Evolutionary conservation across 2,888 invertebrate species (phyloP), one percentile per base, ranked within the genome.

Genomic region (Zhuqinia jingwanae): DNA sequence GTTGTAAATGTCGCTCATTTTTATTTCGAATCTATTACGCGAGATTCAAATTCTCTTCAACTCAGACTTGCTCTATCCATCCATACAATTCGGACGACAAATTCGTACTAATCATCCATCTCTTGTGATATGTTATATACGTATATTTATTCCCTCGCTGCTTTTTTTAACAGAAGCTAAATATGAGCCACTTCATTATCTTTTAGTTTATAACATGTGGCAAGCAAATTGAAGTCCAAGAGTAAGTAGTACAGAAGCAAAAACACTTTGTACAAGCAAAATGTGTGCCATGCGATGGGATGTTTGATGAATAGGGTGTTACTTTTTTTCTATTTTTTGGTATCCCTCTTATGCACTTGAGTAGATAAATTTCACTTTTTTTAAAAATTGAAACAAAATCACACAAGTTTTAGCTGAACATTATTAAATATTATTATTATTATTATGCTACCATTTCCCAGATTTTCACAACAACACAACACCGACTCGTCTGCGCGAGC

Each of bases 151-250:
- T n/a, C n/a, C 47, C 11, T 25, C n/a, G 15, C 70, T 70, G 17
- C 42, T 13, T 27, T 65, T 65, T 65, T 36, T n/a, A 56, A 56
- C 56, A 20, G 56, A 20, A 56, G 10, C 47, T 3, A 58, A 60
- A 27, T 11, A 60, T 25, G 60, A 68, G 68, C 20, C 68, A 45
- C 68, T 42, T 11, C 22, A 30, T 45, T 68, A 47, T 22, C 11
- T 25, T 70, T 70, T 70, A 50, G 70, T 47, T 45, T 70, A 47
- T 45, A 70, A 70, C 70, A 70, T 70, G 70, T 70, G 70, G 47
- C n/a, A n/a, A n/a, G n/a, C n/a, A n/a, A n/a, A n/a, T n/a, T n/a
- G 22, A 25, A 25, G 45, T 53, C 17, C 45, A 70, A 50, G 25
- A 13, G 27, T 25, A 36, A 70, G 25, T 60, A 65, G 36, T 42